Conservation (phyloP, 2,888 invertebrate species). For the Eledona agricola region DNA sequence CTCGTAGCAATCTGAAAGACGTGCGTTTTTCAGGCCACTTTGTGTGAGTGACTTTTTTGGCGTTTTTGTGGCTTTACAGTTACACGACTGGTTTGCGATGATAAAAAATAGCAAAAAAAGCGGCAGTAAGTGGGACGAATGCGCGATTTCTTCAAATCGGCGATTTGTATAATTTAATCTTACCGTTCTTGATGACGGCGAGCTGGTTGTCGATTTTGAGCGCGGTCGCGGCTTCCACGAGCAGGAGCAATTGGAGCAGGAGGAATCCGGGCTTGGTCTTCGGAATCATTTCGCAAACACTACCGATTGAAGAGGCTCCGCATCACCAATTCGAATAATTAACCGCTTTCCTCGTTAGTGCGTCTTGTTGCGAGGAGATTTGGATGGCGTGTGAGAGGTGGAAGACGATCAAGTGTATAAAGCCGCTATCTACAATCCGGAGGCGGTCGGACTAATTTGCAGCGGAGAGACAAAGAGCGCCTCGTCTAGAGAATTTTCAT, state of each 20-base stretch:
- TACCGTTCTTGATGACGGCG: slow-evolving; percentile 62
- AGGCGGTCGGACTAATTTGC: slow-evolving; percentile 29
- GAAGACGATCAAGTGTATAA: slow-evolving; percentile 26
- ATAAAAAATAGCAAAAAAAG: slow-evolving; percentile 19
- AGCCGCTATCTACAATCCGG: slow-evolving; percentile 27
- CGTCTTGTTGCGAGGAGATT: slow-evolving; percentile 14
- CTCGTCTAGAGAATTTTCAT: slow-evolving; percentile 19
- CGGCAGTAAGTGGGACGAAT: slow-evolving; percentile 16
- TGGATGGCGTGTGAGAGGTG: slow-evolving; percentile 10
- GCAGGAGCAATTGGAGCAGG: slow-evolving; percentile 43
- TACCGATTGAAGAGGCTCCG: slow-evolving; percentile 4
- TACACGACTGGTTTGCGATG: slow-evolving; percentile 37
- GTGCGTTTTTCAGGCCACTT: background rate
- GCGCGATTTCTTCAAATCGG: slow-evolving; percentile 49
- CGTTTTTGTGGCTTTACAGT: slow-evolving; percentile 45
- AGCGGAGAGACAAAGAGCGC: slow-evolving; percentile 22
- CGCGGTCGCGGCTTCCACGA: slow-evolving; percentile 49
- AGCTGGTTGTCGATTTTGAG: slow-evolving; percentile 63
- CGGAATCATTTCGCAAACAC: slow-evolving; percentile 15
- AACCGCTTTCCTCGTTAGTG: slow-evolving; percentile 27
- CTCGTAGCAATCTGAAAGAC: slow-evolving; percentile 64
- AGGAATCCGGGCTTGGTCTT: slow-evolving; percentile 13
- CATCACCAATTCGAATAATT: slow-evolving; percentile 36
- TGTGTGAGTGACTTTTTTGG: slow-evolving; percentile 8
- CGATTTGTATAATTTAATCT: no score